These are phyloP conservation scores for Athalia circularis DNA, from an alignment of 2,888 invertebrate species.

Conservation along the genomic window DNA sequence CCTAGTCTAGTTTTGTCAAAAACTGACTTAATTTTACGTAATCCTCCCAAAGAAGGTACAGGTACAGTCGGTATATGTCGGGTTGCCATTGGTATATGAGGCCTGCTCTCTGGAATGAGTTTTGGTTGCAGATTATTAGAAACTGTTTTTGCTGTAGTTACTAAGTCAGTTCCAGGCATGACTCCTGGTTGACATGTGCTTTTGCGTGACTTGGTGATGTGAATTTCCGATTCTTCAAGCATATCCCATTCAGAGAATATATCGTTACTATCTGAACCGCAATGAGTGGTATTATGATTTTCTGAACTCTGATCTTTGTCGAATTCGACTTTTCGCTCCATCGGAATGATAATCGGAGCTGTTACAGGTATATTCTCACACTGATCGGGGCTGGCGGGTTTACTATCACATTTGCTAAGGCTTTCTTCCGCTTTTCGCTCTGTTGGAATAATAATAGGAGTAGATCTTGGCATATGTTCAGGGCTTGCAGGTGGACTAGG, in stretches of 20 bases:
- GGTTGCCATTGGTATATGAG: slow-evolving; percentile 47
- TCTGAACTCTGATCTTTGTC: slow-evolving; percentile 17
- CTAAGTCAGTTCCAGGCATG: slow-evolving; percentile 53
- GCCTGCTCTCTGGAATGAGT: slow-evolving; percentile 47
- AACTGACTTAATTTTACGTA: slow-evolving; percentile 59
- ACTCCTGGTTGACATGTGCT: slow-evolving; percentile 50
- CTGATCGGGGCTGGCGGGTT: slow-evolving; percentile 62
- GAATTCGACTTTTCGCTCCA: slow-evolving; percentile 54
- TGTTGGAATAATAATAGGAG: slow-evolving; percentile 74
- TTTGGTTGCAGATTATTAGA: slow-evolving; percentile 55
- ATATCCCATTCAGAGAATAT: slow-evolving; percentile 58
- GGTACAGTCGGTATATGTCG: slow-evolving; percentile 63
- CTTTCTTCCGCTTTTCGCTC: slow-evolving; percentile 58
- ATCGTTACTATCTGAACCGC: slow-evolving; percentile 50
- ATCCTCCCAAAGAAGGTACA: slow-evolving; percentile 62
- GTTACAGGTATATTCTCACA: slow-evolving; percentile 56
- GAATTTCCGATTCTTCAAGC: slow-evolving; percentile 58
- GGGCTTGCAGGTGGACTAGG: slow-evolving; percentile 74
- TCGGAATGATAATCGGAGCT: slow-evolving; percentile 63
- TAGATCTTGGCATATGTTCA: slow-evolving; percentile 53
- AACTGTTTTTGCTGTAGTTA: slow-evolving; percentile 51
- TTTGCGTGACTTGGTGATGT: slow-evolving; percentile 32
- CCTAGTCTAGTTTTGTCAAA: slow-evolving; percentile 58
- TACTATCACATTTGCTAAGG: slow-evolving; percentile 48
- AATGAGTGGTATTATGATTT: slow-evolving; percentile 42